These are phyloP conservation scores for Sphecodes monilicornis DNA, from an alignment of 2,888 invertebrate species.

Conservation along the genomic window DNA sequence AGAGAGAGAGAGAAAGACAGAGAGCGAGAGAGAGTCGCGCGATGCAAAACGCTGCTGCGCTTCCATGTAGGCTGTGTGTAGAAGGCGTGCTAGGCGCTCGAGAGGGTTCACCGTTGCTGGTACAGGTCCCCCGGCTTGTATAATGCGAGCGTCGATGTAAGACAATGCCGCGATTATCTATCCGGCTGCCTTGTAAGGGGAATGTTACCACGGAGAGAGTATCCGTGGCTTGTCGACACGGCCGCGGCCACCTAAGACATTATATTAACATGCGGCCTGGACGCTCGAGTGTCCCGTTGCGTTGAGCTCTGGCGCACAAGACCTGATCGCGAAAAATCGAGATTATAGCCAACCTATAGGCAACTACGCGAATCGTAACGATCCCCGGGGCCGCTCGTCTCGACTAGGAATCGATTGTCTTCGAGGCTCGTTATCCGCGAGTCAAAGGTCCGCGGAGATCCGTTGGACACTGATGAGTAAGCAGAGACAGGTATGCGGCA, in stretches of 20 bases:
- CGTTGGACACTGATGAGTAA: constrained; percentile 6
- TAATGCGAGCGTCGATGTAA: constrained; percentile 75
- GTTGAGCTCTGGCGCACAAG: constrained; percentile 10
- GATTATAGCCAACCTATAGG: not conserved
- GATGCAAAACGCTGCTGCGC: constrained; percentile 62
- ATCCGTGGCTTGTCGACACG: constrained; percentile 71
- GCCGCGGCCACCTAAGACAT: constrained; percentile 74
- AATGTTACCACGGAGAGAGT: constrained; percentile 55
- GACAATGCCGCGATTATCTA: constrained; percentile 82
- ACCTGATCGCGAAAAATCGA: constrained; percentile 5
- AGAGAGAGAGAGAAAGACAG: not conserved
- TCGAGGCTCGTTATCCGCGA: constrained; percentile 6
- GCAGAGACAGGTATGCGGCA: not conserved
- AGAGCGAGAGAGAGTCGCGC: constrained; percentile 8
- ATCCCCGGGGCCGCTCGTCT: not conserved
- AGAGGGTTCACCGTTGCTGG: not conserved
- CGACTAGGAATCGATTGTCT: constrained; percentile 21
- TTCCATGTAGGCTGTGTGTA: constrained; percentile 21
- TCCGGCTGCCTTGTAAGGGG: constrained; percentile 75
- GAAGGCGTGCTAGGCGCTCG: constrained; percentile 6
- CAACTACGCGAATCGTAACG: constrained; percentile 12
- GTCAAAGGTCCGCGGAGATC: constrained; percentile 5
- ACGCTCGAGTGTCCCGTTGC: constrained; percentile 50
- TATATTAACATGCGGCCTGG: constrained; percentile 70
- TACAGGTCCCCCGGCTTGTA: constrained; percentile 48